Conservation (phyloP, 2,888 invertebrate genomes). For the Odontomyia ornata region DNA sequence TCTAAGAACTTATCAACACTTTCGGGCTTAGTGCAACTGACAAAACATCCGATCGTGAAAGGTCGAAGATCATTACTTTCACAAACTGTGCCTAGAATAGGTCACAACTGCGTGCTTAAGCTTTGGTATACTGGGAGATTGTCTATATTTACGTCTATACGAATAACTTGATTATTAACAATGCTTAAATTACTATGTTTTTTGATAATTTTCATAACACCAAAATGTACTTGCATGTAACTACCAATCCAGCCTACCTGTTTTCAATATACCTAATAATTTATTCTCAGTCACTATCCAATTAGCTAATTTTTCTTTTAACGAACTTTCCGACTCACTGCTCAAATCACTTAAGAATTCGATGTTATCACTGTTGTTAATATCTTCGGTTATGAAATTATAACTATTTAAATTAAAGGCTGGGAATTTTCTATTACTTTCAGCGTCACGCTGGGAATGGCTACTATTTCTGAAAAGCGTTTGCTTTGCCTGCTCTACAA, state of each 20-base stretch:
- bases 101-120: no score
- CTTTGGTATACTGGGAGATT: no score
- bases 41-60: no score
- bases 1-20: no score
- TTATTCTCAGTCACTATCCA: conserved; percentile 1
- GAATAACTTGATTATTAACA: neutral
- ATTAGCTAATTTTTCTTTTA: neutral
- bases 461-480: neutral
- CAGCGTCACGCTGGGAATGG: neutral
- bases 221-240: conserved; percentile 42
- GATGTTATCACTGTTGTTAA: neutral
- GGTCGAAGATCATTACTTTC: no score
- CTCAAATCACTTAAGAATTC: neutral
- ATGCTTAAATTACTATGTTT: neutral
- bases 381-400: conserved; percentile 16
- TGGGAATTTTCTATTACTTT: conserved; percentile 1
- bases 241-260: conserved; percentile 5
- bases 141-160: no score
- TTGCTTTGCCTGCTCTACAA: conserved; percentile 5
- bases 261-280: conserved; percentile 18
- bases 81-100: no score
- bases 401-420: conserved; percentile 9
- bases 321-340: neutral
- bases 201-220: conserved; percentile 31
- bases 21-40: no score